Evolutionary conservation across 2,888 invertebrate species (phyloP).

Genomic region (Brachyopa scutellaris): DNA sequence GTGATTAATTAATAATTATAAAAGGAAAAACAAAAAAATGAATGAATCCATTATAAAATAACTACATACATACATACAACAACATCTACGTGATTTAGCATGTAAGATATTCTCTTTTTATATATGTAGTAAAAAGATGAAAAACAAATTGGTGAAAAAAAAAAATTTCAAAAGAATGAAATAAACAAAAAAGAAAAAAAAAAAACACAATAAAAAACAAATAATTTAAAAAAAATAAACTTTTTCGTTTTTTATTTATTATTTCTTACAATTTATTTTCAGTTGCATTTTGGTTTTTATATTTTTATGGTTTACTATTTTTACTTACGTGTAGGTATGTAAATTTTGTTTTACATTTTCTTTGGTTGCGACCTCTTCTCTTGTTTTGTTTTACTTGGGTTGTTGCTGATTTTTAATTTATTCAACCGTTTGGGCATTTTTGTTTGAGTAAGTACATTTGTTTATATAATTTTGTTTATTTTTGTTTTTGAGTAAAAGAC

Average conservation of each 20-base stretch:
- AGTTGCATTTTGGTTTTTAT: slow-evolving; percentile 20
- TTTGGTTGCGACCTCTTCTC: not conserved
- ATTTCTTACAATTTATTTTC: slow-evolving; percentile 18
- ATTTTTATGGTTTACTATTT: slow-evolving; percentile 3
- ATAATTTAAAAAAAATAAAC: slow-evolving; percentile 60
- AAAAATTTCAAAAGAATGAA: slow-evolving; percentile 29
- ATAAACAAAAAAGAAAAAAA: slow-evolving; percentile 31
- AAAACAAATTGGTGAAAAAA: slow-evolving; percentile 64
- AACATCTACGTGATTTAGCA: slow-evolving; percentile 72
- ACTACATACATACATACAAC: slow-evolving; percentile 66
- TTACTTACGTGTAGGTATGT: too few species aligned
- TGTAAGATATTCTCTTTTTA: slow-evolving; percentile 72
- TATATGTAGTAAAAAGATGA: slow-evolving; percentile 68
- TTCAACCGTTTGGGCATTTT: slow-evolving; percentile 17
- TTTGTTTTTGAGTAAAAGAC: not conserved
- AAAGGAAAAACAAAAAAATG: slow-evolving; percentile 39
- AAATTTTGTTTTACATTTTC: slow-evolving; percentile 2
- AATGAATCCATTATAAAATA: slow-evolving; percentile 64
- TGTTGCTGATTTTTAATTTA: slow-evolving; percentile 13
- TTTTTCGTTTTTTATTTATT: slow-evolving; percentile 59
- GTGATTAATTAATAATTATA: slow-evolving; percentile 76
- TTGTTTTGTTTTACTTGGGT: slow-evolving; percentile 1
- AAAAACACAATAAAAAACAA: slow-evolving; percentile 60
- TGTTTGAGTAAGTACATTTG: slow-evolving; percentile 46
- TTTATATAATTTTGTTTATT: not conserved